A percentile compares a stretch with the other conserved stretches of the same genome.
Conservation (phyloP, 2,113 vertebrate genomes). For the Cacatua alba region DNA sequence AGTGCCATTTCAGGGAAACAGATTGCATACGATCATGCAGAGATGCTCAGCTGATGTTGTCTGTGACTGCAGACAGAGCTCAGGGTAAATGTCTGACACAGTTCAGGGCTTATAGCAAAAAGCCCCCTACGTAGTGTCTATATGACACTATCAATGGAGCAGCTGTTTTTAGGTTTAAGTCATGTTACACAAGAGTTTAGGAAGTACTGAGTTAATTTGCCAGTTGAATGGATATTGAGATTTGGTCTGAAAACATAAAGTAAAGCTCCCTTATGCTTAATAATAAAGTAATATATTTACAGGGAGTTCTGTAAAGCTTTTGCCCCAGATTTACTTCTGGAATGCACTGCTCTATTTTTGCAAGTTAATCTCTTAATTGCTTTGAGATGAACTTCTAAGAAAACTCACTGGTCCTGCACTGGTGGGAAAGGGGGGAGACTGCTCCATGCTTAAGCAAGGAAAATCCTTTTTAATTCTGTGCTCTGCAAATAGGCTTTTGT, state of each 20-base stretch:
- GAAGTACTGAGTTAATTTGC: not conserved
- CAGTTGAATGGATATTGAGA: not conserved
- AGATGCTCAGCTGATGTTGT: not conserved
- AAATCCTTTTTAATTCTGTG: not conserved
- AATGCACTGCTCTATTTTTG: not conserved
- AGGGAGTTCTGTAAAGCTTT: not conserved
- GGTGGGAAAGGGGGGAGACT: not conserved
- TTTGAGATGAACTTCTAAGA: not conserved
- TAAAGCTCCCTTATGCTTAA: not conserved
- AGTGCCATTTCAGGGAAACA: not conserved
- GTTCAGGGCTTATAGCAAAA: not conserved
- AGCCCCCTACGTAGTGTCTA: fast-evolving
- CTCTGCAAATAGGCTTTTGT: not conserved
- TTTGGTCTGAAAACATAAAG: not conserved
- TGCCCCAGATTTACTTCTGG: not conserved
- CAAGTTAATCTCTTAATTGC: not conserved
- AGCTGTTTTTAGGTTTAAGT: not conserved
- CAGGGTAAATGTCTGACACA: not conserved
- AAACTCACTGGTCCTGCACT: not conserved
- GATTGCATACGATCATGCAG: not conserved
- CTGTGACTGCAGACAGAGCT: not conserved
- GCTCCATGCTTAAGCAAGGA: not conserved
- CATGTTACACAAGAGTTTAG: not conserved
- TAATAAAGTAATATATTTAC: not conserved
- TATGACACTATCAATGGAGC: not conserved